Evolutionary conservation across 2,797 vertebrate species (phyloP).

Genomic region (Pangasius krempfi): DNA sequence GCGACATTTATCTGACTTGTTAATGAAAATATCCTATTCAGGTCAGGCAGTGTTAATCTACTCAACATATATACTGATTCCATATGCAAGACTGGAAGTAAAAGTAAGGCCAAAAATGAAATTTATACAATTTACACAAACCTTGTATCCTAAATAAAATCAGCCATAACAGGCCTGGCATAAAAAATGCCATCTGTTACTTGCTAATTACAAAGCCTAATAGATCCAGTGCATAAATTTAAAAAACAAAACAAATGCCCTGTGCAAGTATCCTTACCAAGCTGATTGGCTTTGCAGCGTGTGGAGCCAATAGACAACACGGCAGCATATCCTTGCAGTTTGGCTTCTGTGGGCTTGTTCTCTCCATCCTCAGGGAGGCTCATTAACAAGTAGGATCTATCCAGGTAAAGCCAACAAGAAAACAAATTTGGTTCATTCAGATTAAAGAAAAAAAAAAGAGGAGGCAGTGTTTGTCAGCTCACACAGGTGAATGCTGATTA

Average conservation of each 20-base stretch:
- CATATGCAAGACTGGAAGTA: not conserved
- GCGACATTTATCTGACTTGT: not conserved
- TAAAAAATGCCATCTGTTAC: not conserved
- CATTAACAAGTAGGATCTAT: constrained; percentile 90
- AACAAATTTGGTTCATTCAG: not conserved
- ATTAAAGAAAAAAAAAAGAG: not conserved
- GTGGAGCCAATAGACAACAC: constrained; percentile 91
- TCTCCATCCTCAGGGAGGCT: constrained; percentile 92
- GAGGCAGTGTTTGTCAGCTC: not conserved
- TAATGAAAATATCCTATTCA: not conserved
- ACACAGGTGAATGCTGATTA: not conserved
- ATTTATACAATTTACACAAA: not conserved
- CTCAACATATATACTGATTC: not conserved
- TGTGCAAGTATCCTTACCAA: constrained; percentile 76
- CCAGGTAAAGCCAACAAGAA: constrained; percentile 21
- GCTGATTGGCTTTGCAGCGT: constrained; percentile 91
- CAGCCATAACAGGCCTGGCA: not conserved
- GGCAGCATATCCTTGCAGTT: constrained; percentile 90
- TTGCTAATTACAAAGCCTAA: not conserved
- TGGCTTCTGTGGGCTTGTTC: constrained; percentile 84
- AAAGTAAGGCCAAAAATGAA: no score
- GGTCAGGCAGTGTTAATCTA: not conserved
- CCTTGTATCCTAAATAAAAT: not conserved
- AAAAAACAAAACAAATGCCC: not conserved
- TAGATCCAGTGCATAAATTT: not conserved